These are phyloP conservation scores for Synanthedon tipuliformis DNA, from an alignment of 2,888 invertebrate species.

Conservation along the genomic window DNA sequence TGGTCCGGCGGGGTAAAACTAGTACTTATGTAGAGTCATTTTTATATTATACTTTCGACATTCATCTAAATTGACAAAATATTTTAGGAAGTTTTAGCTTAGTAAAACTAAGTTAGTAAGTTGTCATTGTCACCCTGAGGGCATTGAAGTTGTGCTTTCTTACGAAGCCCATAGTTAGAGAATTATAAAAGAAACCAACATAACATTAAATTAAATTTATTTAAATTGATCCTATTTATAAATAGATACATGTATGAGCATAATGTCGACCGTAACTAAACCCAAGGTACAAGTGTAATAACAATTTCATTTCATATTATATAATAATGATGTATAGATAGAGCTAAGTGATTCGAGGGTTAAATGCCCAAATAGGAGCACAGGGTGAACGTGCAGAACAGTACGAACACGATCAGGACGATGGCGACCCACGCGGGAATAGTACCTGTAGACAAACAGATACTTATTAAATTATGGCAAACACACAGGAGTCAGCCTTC, in stretches of 20 bases:
- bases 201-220: slow-evolving; percentile 52
- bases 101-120: too few relatives aligned
- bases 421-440: slow-evolving; percentile 86
- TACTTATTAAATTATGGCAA: too few relatives aligned
- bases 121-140: too few relatives aligned
- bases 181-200: background rate
- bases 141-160: too few relatives aligned
- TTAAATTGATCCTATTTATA: slow-evolving; percentile 54
- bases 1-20: too few relatives aligned
- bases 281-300: slow-evolving; percentile 22
- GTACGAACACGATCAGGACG: slow-evolving; percentile 77
- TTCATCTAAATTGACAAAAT: too few relatives aligned
- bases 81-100: too few relatives aligned
- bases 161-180: too few relatives aligned
- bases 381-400: slow-evolving; percentile 82
- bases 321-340: slow-evolving; percentile 13
- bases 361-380: slow-evolving; percentile 88
- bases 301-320: background rate
- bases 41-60: too few relatives aligned
- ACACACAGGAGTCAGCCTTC: too few relatives aligned
- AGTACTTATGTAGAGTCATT: too few relatives aligned
- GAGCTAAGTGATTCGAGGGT: slow-evolving; percentile 1
- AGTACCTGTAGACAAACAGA: slow-evolving; percentile 69
- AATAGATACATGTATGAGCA: slow-evolving; percentile 39
- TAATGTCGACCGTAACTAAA: slow-evolving; percentile 27